Percentiles rank a stretch among this genome's conserved stretches.
Evolutionary conservation across 2,113 vertebrate genomes (phyloP).

Genomic region (Colinus virginianus): DNA sequence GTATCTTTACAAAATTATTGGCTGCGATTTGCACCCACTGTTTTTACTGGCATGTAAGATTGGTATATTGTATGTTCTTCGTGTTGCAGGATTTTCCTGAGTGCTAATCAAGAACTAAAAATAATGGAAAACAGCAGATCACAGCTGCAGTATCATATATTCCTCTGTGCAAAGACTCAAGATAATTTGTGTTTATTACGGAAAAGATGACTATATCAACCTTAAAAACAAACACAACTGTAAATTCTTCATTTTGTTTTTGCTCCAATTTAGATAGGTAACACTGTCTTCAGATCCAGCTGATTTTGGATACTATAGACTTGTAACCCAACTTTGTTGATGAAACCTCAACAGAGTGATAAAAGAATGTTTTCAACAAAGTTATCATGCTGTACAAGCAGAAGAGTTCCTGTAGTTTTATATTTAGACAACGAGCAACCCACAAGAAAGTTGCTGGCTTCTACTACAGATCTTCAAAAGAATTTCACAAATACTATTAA

Average conservation of each 20-base stretch:
- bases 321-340: neutral
- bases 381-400: neutral
- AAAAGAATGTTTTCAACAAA: neutral
- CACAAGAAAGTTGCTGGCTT: neutral
- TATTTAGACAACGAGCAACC: neutral
- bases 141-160: conserved; percentile 81
- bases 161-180: conserved; percentile 82
- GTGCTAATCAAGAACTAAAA: conserved; percentile 80
- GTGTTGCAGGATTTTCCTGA: conserved; percentile 75
- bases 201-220: conserved; percentile 67
- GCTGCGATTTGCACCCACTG: neutral
- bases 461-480: neutral
- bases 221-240: conserved; percentile 54
- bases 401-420: neutral
- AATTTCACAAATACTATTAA: neutral
- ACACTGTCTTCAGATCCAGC: neutral
- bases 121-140: conserved; percentile 84
- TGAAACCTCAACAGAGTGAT: neutral
- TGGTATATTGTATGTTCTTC: neutral
- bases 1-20: neutral
- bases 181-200: conserved; percentile 82
- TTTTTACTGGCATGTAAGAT: neutral
- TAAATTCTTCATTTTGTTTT: neutral
- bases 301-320: neutral
- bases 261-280: neutral